Evolutionary conservation across 2,113 vertebrate genomes (phyloP).

Genomic region (Ctenomys sociabilis): DNA sequence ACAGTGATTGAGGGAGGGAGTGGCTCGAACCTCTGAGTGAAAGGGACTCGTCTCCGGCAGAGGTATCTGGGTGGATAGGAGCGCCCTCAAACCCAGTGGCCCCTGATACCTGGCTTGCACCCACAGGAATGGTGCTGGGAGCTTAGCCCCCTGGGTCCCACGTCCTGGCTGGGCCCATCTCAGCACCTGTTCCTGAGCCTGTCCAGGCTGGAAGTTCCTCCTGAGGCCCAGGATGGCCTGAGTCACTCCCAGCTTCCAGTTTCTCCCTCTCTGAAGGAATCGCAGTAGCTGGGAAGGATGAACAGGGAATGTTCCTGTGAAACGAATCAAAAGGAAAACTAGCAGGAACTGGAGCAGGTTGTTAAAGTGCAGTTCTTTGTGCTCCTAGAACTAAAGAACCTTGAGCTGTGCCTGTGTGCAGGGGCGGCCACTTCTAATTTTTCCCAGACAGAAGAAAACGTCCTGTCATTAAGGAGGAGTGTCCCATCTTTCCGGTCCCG

Average conservation of each 20-base stretch:
- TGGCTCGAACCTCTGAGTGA: background rate
- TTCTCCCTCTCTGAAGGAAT: background rate
- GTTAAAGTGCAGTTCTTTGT: background rate
- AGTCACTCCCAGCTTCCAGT: background rate
- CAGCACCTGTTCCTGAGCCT: background rate
- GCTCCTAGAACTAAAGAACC: background rate
- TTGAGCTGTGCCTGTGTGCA: background rate
- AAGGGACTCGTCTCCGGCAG: background rate
- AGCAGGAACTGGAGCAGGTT: background rate
- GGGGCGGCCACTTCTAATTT: background rate
- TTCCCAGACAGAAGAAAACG: background rate
- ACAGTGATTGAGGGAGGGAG: background rate
- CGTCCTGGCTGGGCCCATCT: too few relatives aligned
- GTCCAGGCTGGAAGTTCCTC: background rate
- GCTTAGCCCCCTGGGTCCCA: background rate
- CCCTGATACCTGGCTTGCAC: rapidly evolving
- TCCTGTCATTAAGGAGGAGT: background rate
- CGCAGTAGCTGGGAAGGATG: background rate
- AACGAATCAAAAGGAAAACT: background rate
- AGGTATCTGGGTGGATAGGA: background rate
- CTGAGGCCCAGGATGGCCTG: background rate
- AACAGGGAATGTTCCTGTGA: background rate
- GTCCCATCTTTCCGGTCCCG: background rate
- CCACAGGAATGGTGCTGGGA: background rate
- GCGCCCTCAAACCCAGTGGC: rapidly evolving